These are phyloP conservation scores for Phylloscopus collybita DNA, from an alignment of 2,797 vertebrate genomes.

Conservation along the genomic window DNA sequence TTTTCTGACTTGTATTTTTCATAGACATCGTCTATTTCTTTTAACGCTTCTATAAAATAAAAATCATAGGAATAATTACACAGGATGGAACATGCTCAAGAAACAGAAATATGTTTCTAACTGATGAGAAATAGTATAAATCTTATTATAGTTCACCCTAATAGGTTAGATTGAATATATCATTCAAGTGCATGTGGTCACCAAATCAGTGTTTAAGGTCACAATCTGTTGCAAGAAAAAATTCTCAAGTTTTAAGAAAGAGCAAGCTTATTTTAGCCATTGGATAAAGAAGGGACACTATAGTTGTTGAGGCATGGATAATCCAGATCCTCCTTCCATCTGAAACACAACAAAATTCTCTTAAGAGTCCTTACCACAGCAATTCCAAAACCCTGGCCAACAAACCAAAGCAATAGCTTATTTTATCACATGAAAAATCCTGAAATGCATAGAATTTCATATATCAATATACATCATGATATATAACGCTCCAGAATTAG, in stretches of 20 bases:
- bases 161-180: neutral
- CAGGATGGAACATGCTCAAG: neutral
- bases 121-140: neutral
- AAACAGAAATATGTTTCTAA: neutral
- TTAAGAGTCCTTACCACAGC: neutral
- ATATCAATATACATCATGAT: neutral
- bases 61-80: slow-evolving; percentile 22
- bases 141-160: neutral
- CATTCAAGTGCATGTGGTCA: neutral
- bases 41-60: slow-evolving; percentile 88
- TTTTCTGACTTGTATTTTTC: slow-evolving; percentile 93
- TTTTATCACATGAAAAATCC: neutral
- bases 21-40: slow-evolving; percentile 95
- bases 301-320: neutral
- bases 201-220: neutral
- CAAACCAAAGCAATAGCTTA: neutral
- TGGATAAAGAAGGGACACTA: neutral
- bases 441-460: neutral
- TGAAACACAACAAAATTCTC: neutral
- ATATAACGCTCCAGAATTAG: neutral
- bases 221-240: neutral
- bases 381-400: neutral
- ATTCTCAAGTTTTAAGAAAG: neutral
- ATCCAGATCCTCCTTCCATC: neutral
- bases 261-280: neutral